Evolutionary conservation across 2,797 vertebrate species (phyloP), one percentile per base, ranked within the genome.

Genomic region (Triplophysa yarkandensis): DNA sequence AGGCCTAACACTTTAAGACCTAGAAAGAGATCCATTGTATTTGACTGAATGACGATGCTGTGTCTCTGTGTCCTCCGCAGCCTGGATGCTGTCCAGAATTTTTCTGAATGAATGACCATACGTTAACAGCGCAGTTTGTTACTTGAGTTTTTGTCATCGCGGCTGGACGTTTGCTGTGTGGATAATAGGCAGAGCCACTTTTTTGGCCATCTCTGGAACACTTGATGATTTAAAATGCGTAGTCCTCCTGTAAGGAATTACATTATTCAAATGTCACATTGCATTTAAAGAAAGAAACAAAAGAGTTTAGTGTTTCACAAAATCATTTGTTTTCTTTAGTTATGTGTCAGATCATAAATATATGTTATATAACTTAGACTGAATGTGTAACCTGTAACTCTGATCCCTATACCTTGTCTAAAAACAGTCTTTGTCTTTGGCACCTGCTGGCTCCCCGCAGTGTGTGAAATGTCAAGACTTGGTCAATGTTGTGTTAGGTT

Each of bases 401-500:
- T n/a, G 21, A 43, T 44, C 54, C n/a, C 48, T 6, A 39, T 50
- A 27, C n/a, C 65, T 21, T 52, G 5, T 69, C 52, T 68, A 71
- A 39, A 41, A 75, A 21, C 27, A 30, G 25, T 28, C 57, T 57
- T 19, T 60, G 27, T 43, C 57, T 68, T 74, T 69, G 44, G 62
- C 63, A 28, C 73, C 57, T 54, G 52, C 48, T 70, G 30, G 54
- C 34, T 74, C 21, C 74, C 71, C 32, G 75, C 6, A 11, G 75
- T 11, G 60, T 57, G 39, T 13, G 36, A 81, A 79, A 81, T 80
- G 77, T 79, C 71, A 76, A 77, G 69, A 65, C 70, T 34, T 48
- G 48, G n/a, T 62, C 25, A 76, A 71, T 77, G 72, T 83, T 78
- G 44, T 81, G 50, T 66, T 68, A 34, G 68, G 65, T 78, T 78